phyloP scores from a whole-genome alignment of 2,797 vertebrate genomes.

The Cuculus canorus region DNA sequence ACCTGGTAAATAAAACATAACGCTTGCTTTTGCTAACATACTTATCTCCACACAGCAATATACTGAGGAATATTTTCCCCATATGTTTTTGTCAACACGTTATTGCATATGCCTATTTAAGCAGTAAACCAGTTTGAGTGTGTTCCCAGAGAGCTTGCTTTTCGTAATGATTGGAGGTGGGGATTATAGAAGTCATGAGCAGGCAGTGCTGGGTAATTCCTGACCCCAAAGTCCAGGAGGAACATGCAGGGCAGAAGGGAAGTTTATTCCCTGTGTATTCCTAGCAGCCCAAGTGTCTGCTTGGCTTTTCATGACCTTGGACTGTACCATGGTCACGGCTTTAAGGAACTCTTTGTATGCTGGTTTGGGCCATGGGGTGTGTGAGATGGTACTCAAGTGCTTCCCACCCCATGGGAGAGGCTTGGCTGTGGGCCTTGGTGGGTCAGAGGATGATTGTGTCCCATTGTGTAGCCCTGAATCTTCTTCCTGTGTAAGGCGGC shows the following conservation, averaged over 20 bases:
- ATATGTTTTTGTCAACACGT: constrained; percentile 25
- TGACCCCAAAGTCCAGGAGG: not conserved
- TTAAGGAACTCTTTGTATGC: not conserved
- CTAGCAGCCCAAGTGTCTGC: not conserved
- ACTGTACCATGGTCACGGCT: not conserved
- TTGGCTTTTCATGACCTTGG: not conserved
- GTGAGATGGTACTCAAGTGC: not conserved
- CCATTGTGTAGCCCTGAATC: not conserved
- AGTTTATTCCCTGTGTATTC: not conserved
- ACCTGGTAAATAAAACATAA: constrained; percentile 62
- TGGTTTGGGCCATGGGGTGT: not conserved
- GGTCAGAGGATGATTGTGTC: not conserved
- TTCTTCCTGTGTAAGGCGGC: not conserved
- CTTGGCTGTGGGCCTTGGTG: rapidly evolving
- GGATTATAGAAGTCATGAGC: not conserved
- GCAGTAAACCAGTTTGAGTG: not conserved
- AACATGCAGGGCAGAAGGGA: not conserved
- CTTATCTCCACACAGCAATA: constrained; percentile 41
- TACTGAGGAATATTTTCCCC: constrained; percentile 19
- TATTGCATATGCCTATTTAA: constrained; percentile 31
- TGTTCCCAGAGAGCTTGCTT: not conserved
- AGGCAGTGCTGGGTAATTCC: not conserved
- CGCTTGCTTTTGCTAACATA: not conserved
- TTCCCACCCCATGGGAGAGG: not conserved
- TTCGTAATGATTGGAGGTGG: not conserved